phyloP scores from a whole-genome alignment of 1,140 invertebrate genomes.

The Macrotrachela quadricornifera region DNA sequence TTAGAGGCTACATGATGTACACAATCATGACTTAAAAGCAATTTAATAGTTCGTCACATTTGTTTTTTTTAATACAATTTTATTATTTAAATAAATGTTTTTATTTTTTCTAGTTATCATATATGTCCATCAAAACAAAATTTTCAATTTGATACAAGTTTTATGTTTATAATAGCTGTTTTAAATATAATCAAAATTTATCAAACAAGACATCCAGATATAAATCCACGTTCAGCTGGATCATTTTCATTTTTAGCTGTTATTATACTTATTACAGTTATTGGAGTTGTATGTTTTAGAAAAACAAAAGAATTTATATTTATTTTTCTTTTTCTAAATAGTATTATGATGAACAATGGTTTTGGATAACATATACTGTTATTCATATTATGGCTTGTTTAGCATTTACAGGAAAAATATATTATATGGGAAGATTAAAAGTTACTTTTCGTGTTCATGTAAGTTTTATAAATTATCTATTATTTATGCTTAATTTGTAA shows the following conservation, averaged over 20 bases:
- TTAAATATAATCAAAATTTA: slow-evolving; percentile 72
- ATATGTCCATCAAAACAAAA: slow-evolving; percentile 8
- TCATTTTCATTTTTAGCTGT: slow-evolving; percentile 55
- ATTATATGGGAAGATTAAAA: slow-evolving; percentile 59
- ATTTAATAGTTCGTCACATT: no score
- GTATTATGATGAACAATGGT: background rate
- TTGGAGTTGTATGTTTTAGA: slow-evolving; percentile 43
- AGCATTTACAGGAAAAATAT: slow-evolving; percentile 54
- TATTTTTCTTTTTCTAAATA: background rate
- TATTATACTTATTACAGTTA: slow-evolving; percentile 54
- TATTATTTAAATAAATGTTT: no score
- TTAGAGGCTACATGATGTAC: no score
- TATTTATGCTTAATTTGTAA: no score
- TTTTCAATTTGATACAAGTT: slow-evolving; percentile 12
- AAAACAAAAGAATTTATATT: background rate
- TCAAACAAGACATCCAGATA: slow-evolving; percentile 67
- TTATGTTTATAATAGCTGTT: slow-evolving; percentile 48
- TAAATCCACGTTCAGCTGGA: slow-evolving; percentile 58
- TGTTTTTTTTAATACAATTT: no score
- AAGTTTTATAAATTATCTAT: no score
- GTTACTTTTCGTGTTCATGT: slow-evolving; percentile 22
- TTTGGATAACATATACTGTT: slow-evolving; percentile 29
- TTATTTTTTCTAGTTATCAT: slow-evolving; percentile 36
- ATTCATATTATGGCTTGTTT: slow-evolving; percentile 47
- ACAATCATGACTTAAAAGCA: no score